These are phyloP conservation scores for Periparus ater DNA, from an alignment of 2,797 vertebrate species.

Conservation along the genomic window DNA sequence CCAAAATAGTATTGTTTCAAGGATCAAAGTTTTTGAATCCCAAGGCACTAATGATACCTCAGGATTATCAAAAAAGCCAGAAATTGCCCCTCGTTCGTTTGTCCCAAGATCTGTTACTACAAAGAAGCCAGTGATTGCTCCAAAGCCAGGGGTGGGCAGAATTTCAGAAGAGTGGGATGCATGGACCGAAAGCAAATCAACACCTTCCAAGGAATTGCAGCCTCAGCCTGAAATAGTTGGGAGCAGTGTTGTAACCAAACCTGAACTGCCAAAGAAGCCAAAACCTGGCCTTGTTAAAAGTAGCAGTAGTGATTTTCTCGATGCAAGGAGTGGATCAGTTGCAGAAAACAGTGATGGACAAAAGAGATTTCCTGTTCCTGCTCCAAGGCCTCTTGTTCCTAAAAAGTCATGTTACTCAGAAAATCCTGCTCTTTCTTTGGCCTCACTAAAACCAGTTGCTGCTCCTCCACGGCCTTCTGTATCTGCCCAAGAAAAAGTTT, in stretches of 20 bases:
- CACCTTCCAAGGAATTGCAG: conserved; percentile 63
- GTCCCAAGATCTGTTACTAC: conserved; percentile 75
- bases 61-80: conserved; percentile 78
- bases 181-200: conserved; percentile 68
- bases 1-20: conserved; percentile 84
- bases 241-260: conserved; percentile 70
- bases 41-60: conserved; percentile 75
- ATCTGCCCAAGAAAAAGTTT: conserved; percentile 72
- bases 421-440: conserved; percentile 64
- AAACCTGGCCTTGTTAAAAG: conserved; percentile 70
- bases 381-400: conserved; percentile 78
- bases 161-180: conserved; percentile 78
- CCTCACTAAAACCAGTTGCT: conserved; percentile 51
- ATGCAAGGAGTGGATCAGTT: conserved; percentile 32
- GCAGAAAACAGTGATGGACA: conserved; percentile 55
- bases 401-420: conserved; percentile 73
- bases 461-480: conserved; percentile 71
- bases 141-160: conserved; percentile 75
- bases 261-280: conserved; percentile 83
- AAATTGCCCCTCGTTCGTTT: conserved; percentile 79
- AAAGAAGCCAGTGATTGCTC: conserved; percentile 82
- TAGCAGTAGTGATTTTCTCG: conserved; percentile 66
- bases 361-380: conserved; percentile 70
- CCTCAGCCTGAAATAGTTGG: conserved; percentile 40
- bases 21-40: conserved; percentile 91